phyloP scores from a whole-genome alignment of 2,888 invertebrate genomes.

The Petrolisthes manimaculis region DNA sequence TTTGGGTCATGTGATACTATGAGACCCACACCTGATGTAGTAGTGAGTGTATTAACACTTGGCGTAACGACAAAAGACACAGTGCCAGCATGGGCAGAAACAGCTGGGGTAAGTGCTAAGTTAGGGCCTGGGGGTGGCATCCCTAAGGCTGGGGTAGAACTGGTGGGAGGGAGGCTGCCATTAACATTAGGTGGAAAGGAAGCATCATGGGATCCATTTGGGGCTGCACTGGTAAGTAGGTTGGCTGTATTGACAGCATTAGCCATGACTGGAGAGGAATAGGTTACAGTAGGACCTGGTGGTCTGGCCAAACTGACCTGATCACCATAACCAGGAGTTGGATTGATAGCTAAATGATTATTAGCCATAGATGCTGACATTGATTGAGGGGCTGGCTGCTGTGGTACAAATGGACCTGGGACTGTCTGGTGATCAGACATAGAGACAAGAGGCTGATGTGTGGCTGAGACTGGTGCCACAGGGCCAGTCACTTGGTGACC shows the following conservation, averaged over 20 bases:
- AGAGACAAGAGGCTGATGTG: constrained; percentile 37
- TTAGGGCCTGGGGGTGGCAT: constrained; percentile 44
- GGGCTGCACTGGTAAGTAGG: constrained; percentile 40
- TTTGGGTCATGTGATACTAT: constrained; percentile 45
- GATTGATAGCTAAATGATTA: constrained; percentile 40
- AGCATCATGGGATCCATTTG: constrained; percentile 39
- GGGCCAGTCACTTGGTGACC: constrained; percentile 37
- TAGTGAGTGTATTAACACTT: constrained; percentile 47
- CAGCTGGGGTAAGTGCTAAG: constrained; percentile 36
- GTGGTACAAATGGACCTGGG: constrained; percentile 36
- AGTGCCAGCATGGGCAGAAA: constrained; percentile 31
- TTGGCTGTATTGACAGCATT: constrained; percentile 50
- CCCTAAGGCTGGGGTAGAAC: constrained; percentile 35
- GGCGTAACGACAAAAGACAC: constrained; percentile 50
- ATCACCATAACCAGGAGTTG: constrained; percentile 38
- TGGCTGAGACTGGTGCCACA: constrained; percentile 38
- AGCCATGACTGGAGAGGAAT: constrained; percentile 30
- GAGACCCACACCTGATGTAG: constrained; percentile 51
- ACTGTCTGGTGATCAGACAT: constrained; percentile 46
- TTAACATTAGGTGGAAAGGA: constrained; percentile 42
- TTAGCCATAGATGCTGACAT: constrained; percentile 36
- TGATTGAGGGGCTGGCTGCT: constrained; percentile 47
- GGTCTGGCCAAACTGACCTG: constrained; percentile 33
- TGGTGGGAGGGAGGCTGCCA: constrained; percentile 37
- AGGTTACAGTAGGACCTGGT: constrained; percentile 34